Evolutionary conservation across 64 coral and sea anemone genomes (phyloP).

Genomic region (Pachyseris speciosa): DNA sequence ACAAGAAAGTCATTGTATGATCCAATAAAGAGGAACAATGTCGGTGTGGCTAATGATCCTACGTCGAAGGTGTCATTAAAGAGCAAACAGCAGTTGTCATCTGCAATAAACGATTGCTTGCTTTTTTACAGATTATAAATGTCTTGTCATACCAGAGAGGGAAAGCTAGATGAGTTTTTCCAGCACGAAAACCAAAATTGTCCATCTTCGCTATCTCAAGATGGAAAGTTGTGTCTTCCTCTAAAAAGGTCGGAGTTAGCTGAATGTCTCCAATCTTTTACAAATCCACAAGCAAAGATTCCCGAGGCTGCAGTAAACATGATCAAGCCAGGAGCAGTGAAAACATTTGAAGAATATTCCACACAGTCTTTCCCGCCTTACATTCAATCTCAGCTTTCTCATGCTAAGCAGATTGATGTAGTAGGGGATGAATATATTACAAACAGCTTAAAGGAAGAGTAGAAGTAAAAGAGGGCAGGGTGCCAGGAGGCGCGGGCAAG

Average conservation of each 20-base stretch:
- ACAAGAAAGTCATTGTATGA: constrained; percentile 42
- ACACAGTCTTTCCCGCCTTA: constrained; percentile 57
- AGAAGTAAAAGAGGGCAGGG: constrained; percentile 65
- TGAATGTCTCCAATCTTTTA: constrained; percentile 42
- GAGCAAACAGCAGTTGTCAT: constrained; percentile 27
- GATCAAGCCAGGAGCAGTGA: constrained; percentile 36
- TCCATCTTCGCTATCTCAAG: constrained; percentile 49
- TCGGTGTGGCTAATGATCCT: not conserved
- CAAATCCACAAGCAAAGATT: constrained; percentile 5
- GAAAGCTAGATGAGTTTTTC: constrained; percentile 69
- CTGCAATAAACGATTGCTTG: constrained; percentile 61
- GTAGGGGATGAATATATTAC: constrained; percentile 65
- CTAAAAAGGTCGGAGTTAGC: constrained; percentile 62
- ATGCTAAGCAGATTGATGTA: constrained; percentile 54
- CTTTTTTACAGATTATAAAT: constrained; percentile 62
- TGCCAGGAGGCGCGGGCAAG: constrained; percentile 27
- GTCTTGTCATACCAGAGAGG: constrained; percentile 57
- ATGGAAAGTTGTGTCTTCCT: constrained; percentile 53
- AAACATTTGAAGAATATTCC: constrained; percentile 67
- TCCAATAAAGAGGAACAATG: constrained; percentile 55
- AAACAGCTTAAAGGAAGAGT: constrained; percentile 69
- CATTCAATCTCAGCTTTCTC: constrained; percentile 49
- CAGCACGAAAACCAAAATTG: constrained; percentile 57
- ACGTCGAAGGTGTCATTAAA: constrained; percentile 27
- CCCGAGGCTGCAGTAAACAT: constrained; percentile 55